Base-by-base conservation (phyloP, 2,888 invertebrate species). In the Labia minor region DNA sequence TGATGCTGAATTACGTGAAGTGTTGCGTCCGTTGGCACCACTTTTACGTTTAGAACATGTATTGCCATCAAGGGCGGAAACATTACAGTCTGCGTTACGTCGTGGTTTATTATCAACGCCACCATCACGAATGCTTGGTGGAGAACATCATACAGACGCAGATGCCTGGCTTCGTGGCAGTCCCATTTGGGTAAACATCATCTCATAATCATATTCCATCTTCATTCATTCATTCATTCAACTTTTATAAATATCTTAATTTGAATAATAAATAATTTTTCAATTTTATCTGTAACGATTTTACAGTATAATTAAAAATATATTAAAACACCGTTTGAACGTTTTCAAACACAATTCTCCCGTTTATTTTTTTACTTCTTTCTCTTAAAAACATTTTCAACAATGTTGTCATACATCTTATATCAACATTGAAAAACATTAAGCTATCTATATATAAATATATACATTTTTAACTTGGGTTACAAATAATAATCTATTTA, bases 1-100 rank as follows among this genome's bases (percentile, higher is more conserved):
- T 73, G 95, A 95, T 76, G 87, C 88, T 65, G 93, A 93, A 75
- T 79, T 94, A 71, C 81, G 92, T 11, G 93, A 92, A 77, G 87
- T 92, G 73, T 82, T 95, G 65, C 88, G 90, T 1, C 89, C 92
- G 73, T 81, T 96, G 66, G 78, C 94, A 73, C 89, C 92, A 11
- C 83, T 90, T 71, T 89, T 97, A 66, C 82, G 96, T 65, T 87
- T 90, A 78, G 94, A 95, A 78, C 96, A 96, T 77, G 87, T 93
- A 67, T 78, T 96, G 72, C 95, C 95, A 65, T 86, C 87, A 63
- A 90, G 89, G 76, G 87, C 86, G 75, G 92, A 92, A 73, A 81
- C 87, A 65, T 80, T 95, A 70, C 83, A 83, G 67, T 89, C 89
- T 79, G 86, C 86, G 65, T 20, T 70, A 16, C 67, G 70, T 1